Percentiles rank a stretch among this genome's conserved stretches.
Evolutionary conservation across 2,797 vertebrate species (phyloP).

Genomic region (Ataeniobius toweri): DNA sequence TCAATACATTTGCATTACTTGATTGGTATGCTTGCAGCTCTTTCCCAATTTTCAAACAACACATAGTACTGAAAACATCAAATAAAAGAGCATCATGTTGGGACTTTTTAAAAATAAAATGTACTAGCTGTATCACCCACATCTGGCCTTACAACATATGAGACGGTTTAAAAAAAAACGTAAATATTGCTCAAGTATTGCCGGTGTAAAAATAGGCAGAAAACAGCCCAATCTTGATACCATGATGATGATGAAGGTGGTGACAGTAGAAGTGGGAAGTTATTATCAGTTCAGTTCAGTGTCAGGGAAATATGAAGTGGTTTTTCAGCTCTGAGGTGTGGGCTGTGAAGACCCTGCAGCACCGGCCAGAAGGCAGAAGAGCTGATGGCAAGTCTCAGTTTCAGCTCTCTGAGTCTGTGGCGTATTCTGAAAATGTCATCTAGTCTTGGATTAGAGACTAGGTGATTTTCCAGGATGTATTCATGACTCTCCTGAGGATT

Average conservation of each 20-base stretch:
- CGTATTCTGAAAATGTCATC: conserved; percentile 2
- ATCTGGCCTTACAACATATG: not conserved
- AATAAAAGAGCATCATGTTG: no score
- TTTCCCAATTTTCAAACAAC: no score
- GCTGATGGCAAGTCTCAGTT: conserved; percentile 1
- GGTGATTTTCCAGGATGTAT: conserved; percentile 7
- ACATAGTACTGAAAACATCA: not conserved
- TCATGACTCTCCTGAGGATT: conserved; percentile 12
- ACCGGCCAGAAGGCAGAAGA: conserved; percentile 10
- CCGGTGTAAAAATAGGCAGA: not conserved
- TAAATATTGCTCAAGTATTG: not conserved
- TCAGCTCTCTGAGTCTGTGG: conserved; percentile 4
- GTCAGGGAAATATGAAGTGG: conserved; percentile 3
- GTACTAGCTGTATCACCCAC: not conserved
- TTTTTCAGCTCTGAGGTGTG: conserved; percentile 8
- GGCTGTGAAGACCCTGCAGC: conserved; percentile 14
- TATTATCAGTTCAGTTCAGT: conserved; percentile 9
- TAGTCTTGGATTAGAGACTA: not conserved
- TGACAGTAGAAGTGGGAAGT: conserved; percentile 15
- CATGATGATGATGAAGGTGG: conserved; percentile 4
- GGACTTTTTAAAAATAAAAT: not conserved
- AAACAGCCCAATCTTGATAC: not conserved
- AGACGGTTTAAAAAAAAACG: not conserved
- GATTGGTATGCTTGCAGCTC: no score
- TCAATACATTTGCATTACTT: no score